Conservation (phyloP, 2,797 vertebrate species). For the Neosilurus mollespiculum region DNA sequence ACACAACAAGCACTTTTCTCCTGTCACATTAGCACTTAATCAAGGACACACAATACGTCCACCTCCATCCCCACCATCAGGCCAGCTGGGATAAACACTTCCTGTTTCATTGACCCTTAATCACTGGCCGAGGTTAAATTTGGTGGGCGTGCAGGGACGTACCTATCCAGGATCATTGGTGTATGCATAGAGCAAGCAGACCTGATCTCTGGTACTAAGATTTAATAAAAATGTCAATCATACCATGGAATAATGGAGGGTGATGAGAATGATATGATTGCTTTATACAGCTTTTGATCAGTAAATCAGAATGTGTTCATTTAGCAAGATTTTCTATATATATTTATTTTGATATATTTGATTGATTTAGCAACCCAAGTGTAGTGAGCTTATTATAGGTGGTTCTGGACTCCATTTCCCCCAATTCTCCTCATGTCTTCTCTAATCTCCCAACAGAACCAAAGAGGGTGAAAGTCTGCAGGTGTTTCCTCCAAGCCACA, state of each 20-base stretch:
- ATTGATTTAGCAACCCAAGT: not conserved
- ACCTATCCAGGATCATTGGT: not conserved
- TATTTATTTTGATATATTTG: too few relatives aligned
- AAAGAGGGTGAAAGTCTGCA: too few relatives aligned
- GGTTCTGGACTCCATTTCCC: too few relatives aligned
- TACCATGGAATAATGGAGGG: not conserved
- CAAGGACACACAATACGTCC: conserved; percentile 46
- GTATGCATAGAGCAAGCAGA: not conserved
- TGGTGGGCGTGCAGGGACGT: conserved; percentile 11
- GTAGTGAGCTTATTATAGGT: not conserved
- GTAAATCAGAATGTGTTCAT: not conserved
- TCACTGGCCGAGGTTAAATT: conserved; percentile 13
- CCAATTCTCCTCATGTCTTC: too few relatives aligned
- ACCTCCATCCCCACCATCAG: not conserved
- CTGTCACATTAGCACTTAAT: conserved; percentile 57
- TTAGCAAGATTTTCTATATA: not conserved
- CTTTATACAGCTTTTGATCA: not conserved
- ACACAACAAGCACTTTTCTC: conserved; percentile 58
- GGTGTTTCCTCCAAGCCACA: too few relatives aligned
- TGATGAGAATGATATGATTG: too few relatives aligned
- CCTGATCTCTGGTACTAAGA: not conserved
- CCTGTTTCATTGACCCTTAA: conserved; percentile 2
- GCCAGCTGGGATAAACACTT: conserved; percentile 22
- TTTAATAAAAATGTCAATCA: not conserved
- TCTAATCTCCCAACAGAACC: too few relatives aligned